These are phyloP conservation scores for Caenorhabditis latens DNA, from an alignment of 1,140 invertebrate genomes.

Conservation along the genomic window DNA sequence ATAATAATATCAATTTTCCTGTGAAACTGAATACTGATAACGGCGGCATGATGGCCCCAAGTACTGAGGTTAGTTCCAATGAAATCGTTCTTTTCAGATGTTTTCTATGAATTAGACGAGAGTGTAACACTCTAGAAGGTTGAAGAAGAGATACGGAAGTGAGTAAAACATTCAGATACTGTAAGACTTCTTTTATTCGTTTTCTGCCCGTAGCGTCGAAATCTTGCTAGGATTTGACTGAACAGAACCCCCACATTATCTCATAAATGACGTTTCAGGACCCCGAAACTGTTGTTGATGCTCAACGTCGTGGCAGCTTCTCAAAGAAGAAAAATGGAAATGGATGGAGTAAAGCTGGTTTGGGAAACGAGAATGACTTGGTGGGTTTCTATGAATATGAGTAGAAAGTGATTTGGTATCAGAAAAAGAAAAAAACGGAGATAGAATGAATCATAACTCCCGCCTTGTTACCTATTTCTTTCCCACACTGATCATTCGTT, in stretches of 20 bases:
- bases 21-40: neutral
- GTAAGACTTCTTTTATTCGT: too few relatives aligned
- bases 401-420: too few relatives aligned
- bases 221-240: too few relatives aligned
- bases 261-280: neutral
- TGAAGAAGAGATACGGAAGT: too few relatives aligned
- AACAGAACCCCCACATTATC: neutral
- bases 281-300: conserved; percentile 36
- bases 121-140: neutral
- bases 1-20: neutral
- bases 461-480: too few relatives aligned
- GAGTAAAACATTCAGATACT: too few relatives aligned
- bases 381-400: neutral
- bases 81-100: neutral
- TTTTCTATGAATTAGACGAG: neutral
- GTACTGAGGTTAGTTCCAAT: conserved; percentile 14
- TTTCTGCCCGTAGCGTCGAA: too few relatives aligned
- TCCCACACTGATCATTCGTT: neutral
- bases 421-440: too few relatives aligned
- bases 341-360: conserved; percentile 1
- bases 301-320: conserved; percentile 47
- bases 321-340: conserved; percentile 27
- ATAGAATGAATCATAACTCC: too few relatives aligned
- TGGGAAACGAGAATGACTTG: neutral
- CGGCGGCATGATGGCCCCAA: conserved; percentile 49